Base-by-base conservation (phyloP, 1,140 invertebrate species). In the Drosophila nigrodunni region DNA sequence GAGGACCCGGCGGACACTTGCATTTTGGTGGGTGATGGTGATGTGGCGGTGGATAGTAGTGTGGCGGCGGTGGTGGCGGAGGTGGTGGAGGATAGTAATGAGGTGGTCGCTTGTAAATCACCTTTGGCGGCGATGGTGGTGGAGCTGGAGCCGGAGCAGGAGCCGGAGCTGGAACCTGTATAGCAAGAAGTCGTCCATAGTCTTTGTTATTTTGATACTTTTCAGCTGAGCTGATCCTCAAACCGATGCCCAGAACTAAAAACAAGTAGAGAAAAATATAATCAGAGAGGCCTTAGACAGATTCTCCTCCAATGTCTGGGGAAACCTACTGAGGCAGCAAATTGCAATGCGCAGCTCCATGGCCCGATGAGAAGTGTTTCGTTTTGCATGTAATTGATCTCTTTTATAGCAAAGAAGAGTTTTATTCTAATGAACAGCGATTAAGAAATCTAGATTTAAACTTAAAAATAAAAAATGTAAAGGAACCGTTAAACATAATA, bases 1-100 rank as follows among this genome's bases (percentile, higher is more conserved):
- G 69, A 21, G 69, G 69, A 1, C 69, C 70, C 2, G 70, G 70
- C 1, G 70, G 70, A 30, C 70, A 73, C 13, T 50, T 73, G n/a
- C 70, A 73, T 30, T 73, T 73, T 1, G 46, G 2, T 4, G 46
- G 39, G 10, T 46, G 57, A 54, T 64, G 21, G 34, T 60, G 57
- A 7, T 43, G 57, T 8, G 44, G 65, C 15, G 65, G 66, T 25
- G 47, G 64, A 10, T 58, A 57, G 8, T 39, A 57, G 3, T 39
- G 62, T 25, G 54, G 62, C 4, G 35, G 62, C 1, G 60, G 60
- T 9, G 60, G 58, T 10, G 49, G 58, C 2, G 58, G 57, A 2
- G 39, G 59, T 8, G 68, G 69, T 37, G 69, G 60, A 1, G 69
- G 69, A 37, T 58, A 39, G 44, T 72, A 65, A 13, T 50, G 62